phyloP scores from a whole-genome alignment of 2,113 vertebrate genomes.

The Platycercus adscitus region DNA sequence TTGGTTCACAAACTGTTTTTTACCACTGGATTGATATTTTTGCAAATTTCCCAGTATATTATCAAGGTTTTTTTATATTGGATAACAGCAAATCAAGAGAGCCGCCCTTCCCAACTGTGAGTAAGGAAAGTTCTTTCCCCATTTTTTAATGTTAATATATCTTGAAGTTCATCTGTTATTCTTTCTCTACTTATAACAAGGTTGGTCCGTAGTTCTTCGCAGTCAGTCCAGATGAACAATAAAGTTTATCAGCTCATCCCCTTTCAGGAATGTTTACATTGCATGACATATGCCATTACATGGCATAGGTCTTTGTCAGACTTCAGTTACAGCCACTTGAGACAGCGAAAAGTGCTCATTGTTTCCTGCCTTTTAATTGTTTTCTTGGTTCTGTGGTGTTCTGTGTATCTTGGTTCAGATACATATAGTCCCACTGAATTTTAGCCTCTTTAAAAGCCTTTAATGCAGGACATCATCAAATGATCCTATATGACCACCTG shows the following conservation, averaged over 20 bases:
- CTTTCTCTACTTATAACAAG: neutral
- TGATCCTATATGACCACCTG: neutral
- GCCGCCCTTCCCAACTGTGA: neutral
- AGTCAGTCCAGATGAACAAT: neutral
- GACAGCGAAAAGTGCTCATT: neutral
- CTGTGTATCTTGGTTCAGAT: neutral
- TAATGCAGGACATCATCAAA: neutral
- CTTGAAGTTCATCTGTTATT: neutral
- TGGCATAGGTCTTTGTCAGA: neutral
- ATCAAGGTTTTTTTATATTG: neutral
- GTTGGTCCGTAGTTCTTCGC: neutral
- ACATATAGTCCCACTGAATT: neutral
- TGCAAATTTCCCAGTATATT: neutral
- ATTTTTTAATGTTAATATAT: neutral
- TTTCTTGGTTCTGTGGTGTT: neutral
- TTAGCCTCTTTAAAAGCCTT: neutral
- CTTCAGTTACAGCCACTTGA: neutral
- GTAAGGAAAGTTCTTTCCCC: neutral
- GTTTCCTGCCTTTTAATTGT: neutral
- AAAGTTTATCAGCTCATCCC: neutral
- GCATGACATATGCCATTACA: neutral
- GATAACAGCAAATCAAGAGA: neutral
- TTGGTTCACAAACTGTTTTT: neutral
- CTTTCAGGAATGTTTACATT: neutral
- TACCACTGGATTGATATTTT: neutral